Evolutionary conservation across 1,140 invertebrate genomes (phyloP).

Genomic region (Drosophila pseudoananassae): DNA sequence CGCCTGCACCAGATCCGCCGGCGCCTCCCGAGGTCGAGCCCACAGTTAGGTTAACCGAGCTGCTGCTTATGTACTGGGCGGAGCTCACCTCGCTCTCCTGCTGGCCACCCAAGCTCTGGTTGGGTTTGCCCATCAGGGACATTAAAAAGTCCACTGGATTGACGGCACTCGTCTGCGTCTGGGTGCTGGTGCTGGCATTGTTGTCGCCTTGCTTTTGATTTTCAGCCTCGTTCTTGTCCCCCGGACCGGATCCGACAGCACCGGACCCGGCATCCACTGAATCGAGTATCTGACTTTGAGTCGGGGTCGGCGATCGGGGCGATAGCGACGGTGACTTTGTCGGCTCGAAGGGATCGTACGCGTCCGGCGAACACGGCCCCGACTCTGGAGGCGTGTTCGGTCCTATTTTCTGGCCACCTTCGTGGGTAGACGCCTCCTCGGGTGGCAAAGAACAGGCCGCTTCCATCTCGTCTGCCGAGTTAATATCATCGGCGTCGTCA

Average conservation of each 20-base stretch:
- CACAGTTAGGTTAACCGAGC: constrained; percentile 27
- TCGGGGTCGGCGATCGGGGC: constrained; percentile 83
- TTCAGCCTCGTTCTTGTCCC: constrained; percentile 48
- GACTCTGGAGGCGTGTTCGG: constrained; percentile 84
- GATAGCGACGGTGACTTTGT: constrained; percentile 90
- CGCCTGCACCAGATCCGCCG: constrained; percentile 15
- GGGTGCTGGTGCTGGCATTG: constrained; percentile 37
- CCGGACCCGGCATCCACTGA: constrained; percentile 20
- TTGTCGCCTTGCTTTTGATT: constrained; percentile 11
- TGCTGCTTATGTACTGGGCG: constrained; percentile 64
- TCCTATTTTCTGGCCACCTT: constrained; percentile 77
- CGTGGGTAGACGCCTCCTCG: constrained; percentile 21
- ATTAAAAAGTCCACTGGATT: constrained; percentile 81
- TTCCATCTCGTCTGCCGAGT: constrained; percentile 68
- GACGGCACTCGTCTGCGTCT: constrained; percentile 51
- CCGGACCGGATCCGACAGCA: constrained; percentile 4
- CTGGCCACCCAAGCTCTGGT: constrained; percentile 41
- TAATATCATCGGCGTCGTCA: constrained; percentile 85
- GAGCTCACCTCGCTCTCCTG: constrained; percentile 65
- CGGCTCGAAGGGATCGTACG: constrained; percentile 94
- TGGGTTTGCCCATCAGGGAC: constrained; percentile 83
- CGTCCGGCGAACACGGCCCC: constrained; percentile 85
- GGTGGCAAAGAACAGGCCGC: constrained; percentile 35
- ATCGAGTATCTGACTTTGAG: constrained; percentile 43
- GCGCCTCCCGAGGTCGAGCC: constrained; percentile 8